Evolutionary conservation across 1,140 invertebrate species (phyloP), one percentile per base, ranked within the genome.

Genomic region (Colletes gigas): DNA sequence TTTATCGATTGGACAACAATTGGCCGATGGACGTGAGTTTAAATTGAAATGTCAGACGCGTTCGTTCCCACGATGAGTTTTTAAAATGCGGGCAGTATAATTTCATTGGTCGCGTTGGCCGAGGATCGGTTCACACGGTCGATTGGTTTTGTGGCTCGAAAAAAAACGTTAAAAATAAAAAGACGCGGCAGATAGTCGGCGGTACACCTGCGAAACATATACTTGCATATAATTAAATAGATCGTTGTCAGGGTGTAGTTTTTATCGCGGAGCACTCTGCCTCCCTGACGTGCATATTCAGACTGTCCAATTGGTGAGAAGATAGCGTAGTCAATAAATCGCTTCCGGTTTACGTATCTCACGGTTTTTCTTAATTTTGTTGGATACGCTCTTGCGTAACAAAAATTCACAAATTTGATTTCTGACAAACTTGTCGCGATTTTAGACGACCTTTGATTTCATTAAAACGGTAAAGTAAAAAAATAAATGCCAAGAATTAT

Each of bases 151-250:
- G 69, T 62, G 55, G 52, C 30, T 50, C 57, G 59, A 21, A 21
- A 15, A 62, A 71, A 57, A 39, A 39, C 69, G 41, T 67, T 73
- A 52, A 54, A 79, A 59, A 69, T 74, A 41, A 44, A 65, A 65
- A 44, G 65, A 44, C 59, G 60, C 57, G 4, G 47, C 66, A 21
- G 79, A 74, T 69, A 80, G 72, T 72, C 63, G 72, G 54, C 62
- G 70, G 66, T 84, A 89, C 90, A 91, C 90, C 90, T 91, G 90
- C 89, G 78, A 88, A 85, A 85, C 77, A 14, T 78, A 63, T 41
- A 19, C 71, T 89, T 68, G 83, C 83, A 72, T 89, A 83, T 86
- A 89, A 91, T 90, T 91, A 90, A 86, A 90, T 89, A 88, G 84
- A 85, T 84, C 80, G 78, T 89, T 87, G 85, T 86, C 84, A 73